Evolutionary conservation across 2,888 invertebrate species (phyloP), one percentile per base, ranked within the genome.

Genomic region (Corbicula japonica): DNA sequence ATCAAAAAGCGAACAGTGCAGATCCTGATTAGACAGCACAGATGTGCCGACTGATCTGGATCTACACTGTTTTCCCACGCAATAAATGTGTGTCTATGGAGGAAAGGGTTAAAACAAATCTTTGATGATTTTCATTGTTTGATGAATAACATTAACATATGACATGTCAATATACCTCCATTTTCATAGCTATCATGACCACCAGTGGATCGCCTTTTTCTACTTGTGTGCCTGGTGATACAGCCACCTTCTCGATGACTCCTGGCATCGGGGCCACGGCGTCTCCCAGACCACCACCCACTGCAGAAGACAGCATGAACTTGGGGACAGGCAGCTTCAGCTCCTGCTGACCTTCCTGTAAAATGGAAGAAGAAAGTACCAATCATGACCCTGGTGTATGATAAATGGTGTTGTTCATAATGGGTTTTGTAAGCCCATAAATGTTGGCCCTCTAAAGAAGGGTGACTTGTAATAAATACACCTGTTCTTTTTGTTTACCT

Each of bases 181-280:
- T 99, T 95, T 99, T 99, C 99, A 99, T 99, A 0, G 99, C 99
- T 84, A 98, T 98, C 91, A 99, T 96, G 54, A 99, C 97, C 78
- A 99, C 96, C 2, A 99, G 94, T 0, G 97, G 96, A 92, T 99
- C 98, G 0, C 98, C 99, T 92, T 96, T 95, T 82, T 96, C 95
- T 3, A 99, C 98, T 89, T 92, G 86, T 88, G 98, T 97, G 0
- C 98, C 98, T 30, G 95, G 94, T 77, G 95, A 95, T 1, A 99
- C 98, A 26, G 41, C 97, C 95, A 99, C 94, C 93, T 97, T 97
- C 91, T 99, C 98, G 50, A 99, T 95, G 21, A 99, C 96, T 1
- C 99, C 99, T 0, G 99, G 99, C 96, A 99, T 99, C 12, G 99
- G 99, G 6, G 99, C 97, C 1, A 96, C 93, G 0, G 96, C 95